Percentiles rank a stretch among this genome's conserved stretches.
These are phyloP conservation scores for Drosophila busckii DNA, from an alignment of 1,140 invertebrate species.

Conservation along the genomic window DNA sequence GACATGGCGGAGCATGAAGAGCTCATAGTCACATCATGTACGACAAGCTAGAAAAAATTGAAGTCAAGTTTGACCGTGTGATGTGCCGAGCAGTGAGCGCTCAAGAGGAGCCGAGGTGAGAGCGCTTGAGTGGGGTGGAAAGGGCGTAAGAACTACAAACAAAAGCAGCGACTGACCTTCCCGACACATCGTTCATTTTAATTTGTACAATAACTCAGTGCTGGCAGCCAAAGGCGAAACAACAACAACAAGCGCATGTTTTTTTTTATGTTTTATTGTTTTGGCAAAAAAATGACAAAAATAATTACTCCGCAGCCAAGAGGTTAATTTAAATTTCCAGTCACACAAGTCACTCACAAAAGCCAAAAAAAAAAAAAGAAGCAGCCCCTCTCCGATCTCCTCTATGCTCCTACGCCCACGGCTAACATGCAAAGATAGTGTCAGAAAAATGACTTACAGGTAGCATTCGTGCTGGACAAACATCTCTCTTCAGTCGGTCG, in stretches of 20 bases:
- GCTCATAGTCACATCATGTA: slow-evolving; percentile 46
- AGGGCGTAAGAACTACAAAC: slow-evolving; percentile 47
- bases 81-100: slow-evolving; percentile 7
- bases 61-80: slow-evolving; percentile 42
- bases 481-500: no score
- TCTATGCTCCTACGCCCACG: slow-evolving; percentile 7
- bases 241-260: slow-evolving; percentile 29
- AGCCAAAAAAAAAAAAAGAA: slow-evolving; percentile 26
- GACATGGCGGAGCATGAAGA: slow-evolving; percentile 2
- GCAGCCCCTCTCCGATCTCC: slow-evolving; percentile 8
- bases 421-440: slow-evolving; percentile 35
- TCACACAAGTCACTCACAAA: slow-evolving; percentile 53
- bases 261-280: background rate
- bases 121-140: slow-evolving; percentile 1
- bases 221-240: slow-evolving; percentile 1
- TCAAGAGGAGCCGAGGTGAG: slow-evolving; percentile 1
- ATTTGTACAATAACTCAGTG: slow-evolving; percentile 64
- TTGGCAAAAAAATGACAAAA: slow-evolving; percentile 25
- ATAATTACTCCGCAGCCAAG: slow-evolving; percentile 21
- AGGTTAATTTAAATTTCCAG: slow-evolving; percentile 75
- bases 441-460: slow-evolving; percentile 74
- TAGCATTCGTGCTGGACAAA: slow-evolving; percentile 30
- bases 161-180: slow-evolving; percentile 59
- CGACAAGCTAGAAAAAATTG: slow-evolving; percentile 44
- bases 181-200: slow-evolving; percentile 78